Percentiles rank a stretch among this genome's conserved stretches.
phyloP scores from a whole-genome alignment of 2,797 vertebrate genomes.

The Danio kyathit region DNA sequence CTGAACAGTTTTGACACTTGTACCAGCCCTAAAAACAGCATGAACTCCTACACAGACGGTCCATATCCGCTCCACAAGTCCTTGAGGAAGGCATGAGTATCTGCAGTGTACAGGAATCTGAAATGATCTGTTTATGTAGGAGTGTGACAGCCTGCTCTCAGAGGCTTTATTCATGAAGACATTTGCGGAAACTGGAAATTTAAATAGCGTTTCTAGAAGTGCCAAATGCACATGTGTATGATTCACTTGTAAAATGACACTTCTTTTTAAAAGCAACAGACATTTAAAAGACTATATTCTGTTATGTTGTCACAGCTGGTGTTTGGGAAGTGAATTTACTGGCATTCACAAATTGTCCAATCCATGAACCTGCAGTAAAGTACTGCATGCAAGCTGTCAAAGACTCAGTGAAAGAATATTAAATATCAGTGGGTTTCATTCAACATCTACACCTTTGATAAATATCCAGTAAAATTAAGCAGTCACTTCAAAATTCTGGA shows the following conservation, averaged over 20 bases:
- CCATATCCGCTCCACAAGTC: not conserved
- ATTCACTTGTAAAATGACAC: not conserved
- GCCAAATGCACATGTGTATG: not conserved
- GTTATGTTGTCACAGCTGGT: not conserved
- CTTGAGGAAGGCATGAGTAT: constrained; percentile 4
- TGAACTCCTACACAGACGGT: constrained; percentile 23
- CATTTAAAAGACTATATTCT: not conserved
- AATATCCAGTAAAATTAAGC: too few species aligned
- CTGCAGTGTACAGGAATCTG: constrained; percentile 16
- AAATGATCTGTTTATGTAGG: constrained; percentile 26
- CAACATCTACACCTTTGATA: too few species aligned
- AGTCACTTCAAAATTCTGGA: too few species aligned
- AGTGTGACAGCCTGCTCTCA: constrained; percentile 6
- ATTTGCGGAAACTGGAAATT: constrained; percentile 9
- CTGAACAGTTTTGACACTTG: not conserved
- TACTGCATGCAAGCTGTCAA: not conserved
- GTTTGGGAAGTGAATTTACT: not conserved
- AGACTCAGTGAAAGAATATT: too few species aligned
- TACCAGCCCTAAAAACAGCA: constrained; percentile 28
- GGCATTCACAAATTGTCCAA: not conserved
- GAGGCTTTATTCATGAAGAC: not conserved
- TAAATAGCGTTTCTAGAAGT: not conserved
- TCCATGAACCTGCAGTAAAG: not conserved
- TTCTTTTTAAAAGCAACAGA: not conserved
- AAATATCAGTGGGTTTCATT: too few species aligned